Evolutionary conservation across 2,888 invertebrate species (phyloP), one percentile per base, ranked within the genome.

Genomic region (Mechanitis mazaeus): DNA sequence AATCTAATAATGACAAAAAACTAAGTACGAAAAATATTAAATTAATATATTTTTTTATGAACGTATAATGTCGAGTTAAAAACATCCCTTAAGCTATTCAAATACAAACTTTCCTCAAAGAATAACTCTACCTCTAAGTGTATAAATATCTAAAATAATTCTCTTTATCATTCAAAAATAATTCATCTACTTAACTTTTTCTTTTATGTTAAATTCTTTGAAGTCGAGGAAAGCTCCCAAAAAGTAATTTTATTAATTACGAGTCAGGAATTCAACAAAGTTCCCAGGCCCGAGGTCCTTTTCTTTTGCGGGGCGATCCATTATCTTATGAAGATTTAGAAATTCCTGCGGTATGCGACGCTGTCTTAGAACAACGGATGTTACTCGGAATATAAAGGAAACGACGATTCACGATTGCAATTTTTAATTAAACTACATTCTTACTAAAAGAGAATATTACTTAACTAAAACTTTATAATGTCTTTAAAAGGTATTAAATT

Each of bases 171-270:
- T 88, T 84, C 83, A 84, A 87, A 87, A 87, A 87, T 87, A 87
- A 88, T 87, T 87, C 88, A 85, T 87, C 88, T 87, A 87, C 89
- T 87, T 87, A 87, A 87, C 87, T 87, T 90, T 85, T 90, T 87
- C 87, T 81, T 89, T 90, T 87, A 87, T 88, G 84, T 82, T 83
- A 80, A 88, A 87, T 88, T 87, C 89, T 90, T 90, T 90, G 87
- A 90, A 89, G 90, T 87, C 84, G 85, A 78, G 83, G 83, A 88
- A 86, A 86, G 88, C 89, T 87, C 81, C 89, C 88, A 87, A 89
- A 88, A 90, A 88, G 90, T 89, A 89, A 90, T 90, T 90, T 90
- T 90, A 90, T 90, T 90, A 90, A 90, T 90, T 90, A 90, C 89
- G 85, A 88, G 89, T 87, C 88, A 88, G 83, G 87, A 89, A 90